Conservation (phyloP, 2,797 vertebrate genomes). For the Myotis daubentonii region DNA sequence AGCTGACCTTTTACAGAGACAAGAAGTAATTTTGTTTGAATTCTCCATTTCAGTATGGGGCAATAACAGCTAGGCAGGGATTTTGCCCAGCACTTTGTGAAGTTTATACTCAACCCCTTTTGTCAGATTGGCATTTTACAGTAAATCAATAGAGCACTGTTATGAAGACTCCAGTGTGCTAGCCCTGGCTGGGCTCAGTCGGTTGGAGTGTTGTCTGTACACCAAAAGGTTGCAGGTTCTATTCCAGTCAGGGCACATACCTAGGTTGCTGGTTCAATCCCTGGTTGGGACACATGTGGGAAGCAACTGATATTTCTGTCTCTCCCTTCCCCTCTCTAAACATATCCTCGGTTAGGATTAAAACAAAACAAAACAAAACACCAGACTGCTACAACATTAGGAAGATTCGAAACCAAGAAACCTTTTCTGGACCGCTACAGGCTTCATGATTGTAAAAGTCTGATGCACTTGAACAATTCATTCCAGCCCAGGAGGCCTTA, state of each 20-base stretch:
- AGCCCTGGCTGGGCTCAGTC: neutral
- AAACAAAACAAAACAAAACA: no score
- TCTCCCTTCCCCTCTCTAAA: neutral
- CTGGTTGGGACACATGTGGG: neutral
- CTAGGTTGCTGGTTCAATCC: neutral
- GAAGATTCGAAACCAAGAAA: constrained; percentile 23
- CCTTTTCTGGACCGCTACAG: neutral
- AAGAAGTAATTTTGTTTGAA: constrained; percentile 62
- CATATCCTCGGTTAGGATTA: no score
- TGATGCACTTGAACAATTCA: neutral
- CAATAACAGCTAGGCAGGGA: constrained; percentile 46
- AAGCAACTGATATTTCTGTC: neutral
- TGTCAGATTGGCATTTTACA: constrained; percentile 38
- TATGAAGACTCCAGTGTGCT: neutral
- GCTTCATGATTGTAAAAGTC: neutral
- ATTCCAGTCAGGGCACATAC: neutral
- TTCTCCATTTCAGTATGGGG: constrained; percentile 31
- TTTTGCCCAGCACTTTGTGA: constrained; percentile 16
- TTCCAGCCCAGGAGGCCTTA: neutral
- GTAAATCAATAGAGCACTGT: constrained; percentile 20
- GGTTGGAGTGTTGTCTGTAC: neutral
- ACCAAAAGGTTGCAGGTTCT: neutral
- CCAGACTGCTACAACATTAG: neutral
- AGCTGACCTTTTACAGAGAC: constrained; percentile 52
- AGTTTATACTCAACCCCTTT: neutral